These are phyloP conservation scores for Rhimphoctona megacephalus DNA, from an alignment of 2,888 invertebrate genomes.

Conservation along the genomic window DNA sequence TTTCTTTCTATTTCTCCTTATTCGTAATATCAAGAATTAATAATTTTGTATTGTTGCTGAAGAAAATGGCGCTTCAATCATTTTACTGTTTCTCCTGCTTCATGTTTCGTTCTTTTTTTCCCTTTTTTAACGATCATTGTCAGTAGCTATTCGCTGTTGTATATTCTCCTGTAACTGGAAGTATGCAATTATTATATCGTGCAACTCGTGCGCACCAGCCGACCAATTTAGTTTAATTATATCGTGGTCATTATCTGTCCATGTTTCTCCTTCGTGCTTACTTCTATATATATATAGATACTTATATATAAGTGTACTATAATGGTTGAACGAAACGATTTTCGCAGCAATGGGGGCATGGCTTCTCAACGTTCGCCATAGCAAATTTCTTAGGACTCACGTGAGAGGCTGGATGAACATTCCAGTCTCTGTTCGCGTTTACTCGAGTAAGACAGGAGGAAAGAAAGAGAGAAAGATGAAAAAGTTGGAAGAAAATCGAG, in stretches of 20 bases:
- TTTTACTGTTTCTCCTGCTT: constrained; percentile 36
- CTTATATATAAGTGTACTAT: not conserved
- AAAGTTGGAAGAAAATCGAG: constrained; percentile 17
- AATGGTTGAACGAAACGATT: constrained; percentile 58
- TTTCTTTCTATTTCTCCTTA: constrained; percentile 11
- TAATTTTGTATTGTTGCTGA: constrained; percentile 34
- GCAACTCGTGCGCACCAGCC: constrained; percentile 65
- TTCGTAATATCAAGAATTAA: constrained; percentile 41
- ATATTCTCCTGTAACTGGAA: constrained; percentile 67
- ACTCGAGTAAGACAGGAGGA: not conserved
- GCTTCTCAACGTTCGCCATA: constrained; percentile 58
- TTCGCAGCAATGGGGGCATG: constrained; percentile 54
- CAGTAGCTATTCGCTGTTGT: constrained; percentile 57
- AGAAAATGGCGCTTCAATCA: constrained; percentile 49
- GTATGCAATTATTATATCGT: constrained; percentile 73
- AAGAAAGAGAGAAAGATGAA: constrained; percentile 3
- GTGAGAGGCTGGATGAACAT: constrained; percentile 53
- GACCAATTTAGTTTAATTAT: constrained; percentile 79
- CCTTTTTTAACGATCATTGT: constrained; percentile 57
- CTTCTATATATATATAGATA: constrained; percentile 9
- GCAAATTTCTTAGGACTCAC: constrained; percentile 60
- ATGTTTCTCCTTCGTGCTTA: constrained; percentile 68
- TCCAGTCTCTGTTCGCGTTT: constrained; percentile 37
- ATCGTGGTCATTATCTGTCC: constrained; percentile 76
- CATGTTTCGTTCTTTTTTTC: constrained; percentile 20